Evolutionary conservation across 2,113 vertebrate genomes (phyloP), one percentile per base, ranked within the genome.

Genomic region (Lophotis ruficrista): DNA sequence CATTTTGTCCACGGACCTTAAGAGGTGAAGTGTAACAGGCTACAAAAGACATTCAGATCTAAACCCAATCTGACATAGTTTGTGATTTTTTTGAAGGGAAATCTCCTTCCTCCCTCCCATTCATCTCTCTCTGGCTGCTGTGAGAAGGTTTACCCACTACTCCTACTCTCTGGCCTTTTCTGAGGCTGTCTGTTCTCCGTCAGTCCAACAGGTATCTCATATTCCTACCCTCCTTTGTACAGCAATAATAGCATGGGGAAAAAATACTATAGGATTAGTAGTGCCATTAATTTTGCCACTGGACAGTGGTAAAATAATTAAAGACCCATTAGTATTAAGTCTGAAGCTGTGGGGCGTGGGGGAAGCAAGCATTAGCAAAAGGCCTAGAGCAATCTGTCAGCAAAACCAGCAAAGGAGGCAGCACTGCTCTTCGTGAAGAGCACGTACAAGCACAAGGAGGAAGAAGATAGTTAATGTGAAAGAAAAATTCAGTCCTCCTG

Each of bases 1-100:
- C 13, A 4, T 35, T 47, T 89, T 31, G 60, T 58, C n/a, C 56
- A 78, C 31, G 90, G 45, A 50, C 45, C 38, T 58, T 28, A 81
- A 58, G 15, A 89, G 35, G 3, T 56, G 61, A 73, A 76, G 43
- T n/a, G 69, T 38, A 83, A 76, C 9, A 21, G 5, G 27, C 35
- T 69, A 53, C 23, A 87, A 31, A 68, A 87, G 31, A 33, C n/a
- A 41, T 48, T 61, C 35, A 69, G 23, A 43, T 53, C 66, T 35
- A 85, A 56, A 87, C 10, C 14, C 1, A 2, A 43, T 0, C n/a
- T 47, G 53, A 87, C 35, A 54, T 0, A 27, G 43, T 7, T 33
- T 0, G 2, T 20, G 12, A 33, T n/a, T 89, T 93, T 89, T 62
- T 9, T 0, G 20, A 94, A 95, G 21, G 21, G 45, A 64, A 91